Evolutionary conservation across 2,797 vertebrate species (phyloP).

Genomic region (Mormyrops attenuatus): DNA sequence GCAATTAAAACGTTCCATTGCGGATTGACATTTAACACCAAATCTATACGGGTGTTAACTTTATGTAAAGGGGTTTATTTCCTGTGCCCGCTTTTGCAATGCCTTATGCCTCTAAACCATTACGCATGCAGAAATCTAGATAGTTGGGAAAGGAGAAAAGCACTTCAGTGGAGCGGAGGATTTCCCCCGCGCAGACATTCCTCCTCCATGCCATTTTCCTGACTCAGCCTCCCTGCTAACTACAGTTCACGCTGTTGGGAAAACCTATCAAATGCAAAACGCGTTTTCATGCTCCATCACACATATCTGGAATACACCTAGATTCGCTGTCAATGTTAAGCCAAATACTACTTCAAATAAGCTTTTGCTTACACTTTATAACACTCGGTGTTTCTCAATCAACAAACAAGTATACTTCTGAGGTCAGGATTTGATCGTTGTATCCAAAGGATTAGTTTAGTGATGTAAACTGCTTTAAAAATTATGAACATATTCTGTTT

Average conservation of each 20-base stretch:
- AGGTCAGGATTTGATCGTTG: background rate
- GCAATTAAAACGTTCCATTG: slow-evolving; percentile 34
- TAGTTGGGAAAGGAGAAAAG: background rate
- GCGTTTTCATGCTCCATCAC: background rate
- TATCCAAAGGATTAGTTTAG: background rate
- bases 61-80: background rate
- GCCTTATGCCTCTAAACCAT: background rate
- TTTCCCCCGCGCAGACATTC: background rate
- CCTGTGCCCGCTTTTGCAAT: background rate
- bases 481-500: background rate
- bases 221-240: background rate
- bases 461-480: background rate
- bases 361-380: background rate
- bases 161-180: background rate
- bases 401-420: background rate
- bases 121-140: background rate
- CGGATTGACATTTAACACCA: background rate
- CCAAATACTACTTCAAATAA: background rate
- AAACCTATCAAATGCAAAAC: background rate
- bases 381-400: background rate
- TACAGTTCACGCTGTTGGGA: background rate
- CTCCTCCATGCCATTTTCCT: background rate
- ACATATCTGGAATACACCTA: background rate
- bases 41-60: background rate
- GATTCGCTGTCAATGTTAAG: background rate